phyloP scores from a whole-genome alignment of 2,113 vertebrate species.

The Misgurnus mizolepis region DNA sequence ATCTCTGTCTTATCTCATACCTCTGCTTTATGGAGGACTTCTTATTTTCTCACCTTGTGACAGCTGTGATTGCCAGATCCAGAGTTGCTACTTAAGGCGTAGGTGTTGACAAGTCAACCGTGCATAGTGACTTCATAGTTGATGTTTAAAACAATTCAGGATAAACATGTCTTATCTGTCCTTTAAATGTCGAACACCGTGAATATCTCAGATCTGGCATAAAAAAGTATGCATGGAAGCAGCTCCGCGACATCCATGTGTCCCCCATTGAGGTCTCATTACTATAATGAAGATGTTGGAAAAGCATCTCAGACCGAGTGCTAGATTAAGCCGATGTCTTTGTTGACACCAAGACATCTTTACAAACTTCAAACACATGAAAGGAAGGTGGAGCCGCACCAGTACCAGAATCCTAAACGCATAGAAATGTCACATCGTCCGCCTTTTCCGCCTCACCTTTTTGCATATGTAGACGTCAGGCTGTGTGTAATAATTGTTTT shows the following conservation, averaged over 20 bases:
- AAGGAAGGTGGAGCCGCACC: neutral
- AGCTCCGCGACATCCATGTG: neutral
- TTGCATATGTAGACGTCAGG: constrained; percentile 32
- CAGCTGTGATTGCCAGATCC: neutral
- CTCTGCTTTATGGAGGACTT: neutral
- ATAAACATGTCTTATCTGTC: constrained; percentile 38
- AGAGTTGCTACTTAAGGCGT: constrained; percentile 3
- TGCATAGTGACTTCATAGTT: neutral
- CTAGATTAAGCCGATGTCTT: neutral
- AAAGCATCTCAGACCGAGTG: neutral
- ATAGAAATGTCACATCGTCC: neutral
- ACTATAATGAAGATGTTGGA: neutral
- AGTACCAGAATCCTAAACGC: neutral
- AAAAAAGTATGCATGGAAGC: neutral
- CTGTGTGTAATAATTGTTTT: constrained; percentile 33
- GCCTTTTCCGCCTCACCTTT: neutral
- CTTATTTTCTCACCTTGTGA: constrained; percentile 21
- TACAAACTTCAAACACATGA: no score
- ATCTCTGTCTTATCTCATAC: constrained; percentile 27
- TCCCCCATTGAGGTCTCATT: neutral
- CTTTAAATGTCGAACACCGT: neutral
- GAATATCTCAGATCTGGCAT: constrained; percentile 22
- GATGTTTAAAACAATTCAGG: constrained; percentile 1
- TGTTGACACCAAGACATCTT: neutral
- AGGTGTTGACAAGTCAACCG: neutral